Base-by-base conservation (phyloP, 92 coral and sea anemone species). In the Diadumene lineata region DNA sequence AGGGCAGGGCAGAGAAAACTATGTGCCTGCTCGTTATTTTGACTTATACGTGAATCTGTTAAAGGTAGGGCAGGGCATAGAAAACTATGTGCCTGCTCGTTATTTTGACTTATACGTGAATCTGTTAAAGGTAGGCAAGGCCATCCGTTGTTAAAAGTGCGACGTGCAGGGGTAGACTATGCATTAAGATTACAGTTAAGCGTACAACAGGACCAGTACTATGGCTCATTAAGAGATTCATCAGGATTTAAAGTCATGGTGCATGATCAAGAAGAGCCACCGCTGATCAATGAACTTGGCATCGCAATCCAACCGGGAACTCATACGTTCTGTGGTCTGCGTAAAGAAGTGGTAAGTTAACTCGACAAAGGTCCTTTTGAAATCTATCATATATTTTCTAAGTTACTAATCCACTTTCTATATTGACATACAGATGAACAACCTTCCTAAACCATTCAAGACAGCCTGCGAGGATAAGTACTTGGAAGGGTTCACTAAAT, bases 171-270 rank as follows among this genome's bases (percentile, higher is more conserved):
- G 18, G 98, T 94, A 11, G 98, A 94, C 60, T 94, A 91, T 56
- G 98, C 92, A 10, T 82, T 94, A 32, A 74, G 97, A 61, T 79
- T 94, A 71, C 96, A 93, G 73, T 80, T 94, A 6, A 94, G 96
- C 68, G 98, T 94, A 27, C 98, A 94, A 56, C 98, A 94, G 70
- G 98, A 94, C 67, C 98, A 94, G 61, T 94, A 94, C 70, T 94
- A 94, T 53, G 98, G 98, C 15, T 91, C 94, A 2, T 88, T 94
- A 3, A 69, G 98, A 77, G 97, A 94, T 81, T 94, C 98, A 43
- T 92, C 98, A 26, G 98, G 98, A 50, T 94, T 94, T 83, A 94
- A 94, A 78, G 98, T 94, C 72, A 94, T 94, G 98, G 98, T 94
- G 71, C 98, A 94, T 84, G 98, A 94, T 43, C 98, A 94, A 69